Conservation (phyloP, 2,888 invertebrate species). For the Cataglyphis rosenhaueri region DNA sequence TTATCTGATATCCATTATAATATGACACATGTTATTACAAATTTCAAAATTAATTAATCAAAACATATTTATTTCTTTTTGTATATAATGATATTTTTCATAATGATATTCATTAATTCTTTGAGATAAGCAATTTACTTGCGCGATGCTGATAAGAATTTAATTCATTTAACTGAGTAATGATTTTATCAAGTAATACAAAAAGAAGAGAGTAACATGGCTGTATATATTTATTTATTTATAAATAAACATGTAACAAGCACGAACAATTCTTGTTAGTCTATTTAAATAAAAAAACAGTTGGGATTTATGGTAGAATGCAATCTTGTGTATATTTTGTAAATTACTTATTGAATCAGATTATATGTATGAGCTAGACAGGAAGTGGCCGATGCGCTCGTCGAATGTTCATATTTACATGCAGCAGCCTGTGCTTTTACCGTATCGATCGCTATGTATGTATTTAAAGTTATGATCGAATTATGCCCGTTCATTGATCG, state of each 20-base stretch:
- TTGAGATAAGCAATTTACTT: not conserved
- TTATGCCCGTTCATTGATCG: conserved; percentile 52
- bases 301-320: conserved; percentile 28
- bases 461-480: conserved; percentile 57
- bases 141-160: not conserved
- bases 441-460: conserved; percentile 52
- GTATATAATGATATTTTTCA: not conserved
- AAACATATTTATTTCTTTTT: not conserved
- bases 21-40: not conserved
- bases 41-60: not conserved
- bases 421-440: conserved; percentile 50
- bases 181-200: not conserved
- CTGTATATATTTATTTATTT: not conserved
- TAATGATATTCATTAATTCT: not conserved
- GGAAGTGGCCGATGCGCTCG: conserved; percentile 49
- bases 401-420: conserved; percentile 48
- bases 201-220: not conserved
- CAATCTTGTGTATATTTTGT: conserved; percentile 37
- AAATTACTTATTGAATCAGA: conserved; percentile 56
- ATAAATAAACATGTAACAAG: conserved; percentile 20
- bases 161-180: conserved; percentile 8
- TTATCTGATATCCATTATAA: not conserved
- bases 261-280: not conserved
- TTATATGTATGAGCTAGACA: conserved; percentile 55
- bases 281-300: not conserved